Conservation (phyloP, 1,140 invertebrate genomes). For the Linepithema humile region DNA sequence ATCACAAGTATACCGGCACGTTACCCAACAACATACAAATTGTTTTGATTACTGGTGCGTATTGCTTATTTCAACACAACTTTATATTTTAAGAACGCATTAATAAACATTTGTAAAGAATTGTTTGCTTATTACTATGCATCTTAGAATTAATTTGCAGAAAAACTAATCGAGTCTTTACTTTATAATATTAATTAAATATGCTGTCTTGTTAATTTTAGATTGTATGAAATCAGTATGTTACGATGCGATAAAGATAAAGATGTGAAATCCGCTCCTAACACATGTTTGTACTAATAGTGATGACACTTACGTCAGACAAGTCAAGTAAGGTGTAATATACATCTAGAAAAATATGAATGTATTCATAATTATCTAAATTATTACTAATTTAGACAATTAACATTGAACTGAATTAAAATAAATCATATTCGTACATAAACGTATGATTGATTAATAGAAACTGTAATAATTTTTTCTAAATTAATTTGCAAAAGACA, state of each 20-base stretch:
- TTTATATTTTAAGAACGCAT: background rate
- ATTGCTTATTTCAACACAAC: background rate
- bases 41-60: slow-evolving; percentile 85
- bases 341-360: slow-evolving; percentile 61
- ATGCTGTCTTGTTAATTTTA: slow-evolving; percentile 31
- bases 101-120: background rate
- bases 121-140: background rate
- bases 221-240: slow-evolving; percentile 20
- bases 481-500: background rate
- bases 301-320: slow-evolving; percentile 42
- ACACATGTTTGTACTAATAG: slow-evolving; percentile 55
- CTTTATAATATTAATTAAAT: slow-evolving; percentile 13
- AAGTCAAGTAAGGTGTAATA: slow-evolving; percentile 58
- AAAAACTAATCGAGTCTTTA: background rate
- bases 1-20: slow-evolving; percentile 86
- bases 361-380: slow-evolving; percentile 47
- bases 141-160: background rate
- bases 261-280: slow-evolving; percentile 54
- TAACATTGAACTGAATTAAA: slow-evolving; percentile 56
- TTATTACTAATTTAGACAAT: slow-evolving; percentile 59
- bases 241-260: slow-evolving; percentile 52
- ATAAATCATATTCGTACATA: slow-evolving; percentile 41
- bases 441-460: slow-evolving; percentile 21
- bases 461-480: slow-evolving; percentile 5
- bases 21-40: slow-evolving; percentile 87